Evolutionary conservation across 1,140 invertebrate genomes (phyloP), one percentile per base, ranked within the genome.

Genomic region (Nixonia krombeini): DNA sequence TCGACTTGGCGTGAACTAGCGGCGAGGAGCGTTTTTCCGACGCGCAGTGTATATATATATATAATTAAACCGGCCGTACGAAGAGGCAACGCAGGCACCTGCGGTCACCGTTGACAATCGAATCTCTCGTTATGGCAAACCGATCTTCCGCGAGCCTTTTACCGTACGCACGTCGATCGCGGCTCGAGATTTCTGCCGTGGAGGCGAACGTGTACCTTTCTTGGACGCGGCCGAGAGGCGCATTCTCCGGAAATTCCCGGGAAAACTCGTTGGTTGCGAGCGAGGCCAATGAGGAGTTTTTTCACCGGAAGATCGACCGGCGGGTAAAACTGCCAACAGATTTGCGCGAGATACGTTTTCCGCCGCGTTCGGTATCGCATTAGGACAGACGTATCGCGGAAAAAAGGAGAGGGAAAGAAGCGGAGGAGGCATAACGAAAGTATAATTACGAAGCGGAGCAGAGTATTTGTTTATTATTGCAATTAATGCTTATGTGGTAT

Each of bases 51-150:
- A 70, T 70, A 72, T n/a, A n/a, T n/a, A n/a, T n/a, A n/a, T n/a
- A n/a, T n/a, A n/a, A n/a, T 68, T 68, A 67, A 72, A 72, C 64
- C 61, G 56, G 55, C 69, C 12, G 53, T 53, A 72, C 62, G 63
- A 71, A 62, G 66, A 71, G 55, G 53, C 53, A 58, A 71, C 63
- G 59, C 63, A 67, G 64, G 70, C 63, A 68, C 70, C 70, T 72
- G 65, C 56, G 63, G 64, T 68, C 58, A 59, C 61, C 35, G 62
- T 69, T 70, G 70, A 69, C 70, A 69, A 72, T 72, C 70, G 70
- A 72, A 65, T 64, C 65, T 55, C 71, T 75, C 68, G 65, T 73
- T 75, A 75, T 71, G 71, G 73, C 62, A 75, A 73, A 68, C 61
- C 63, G 74, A 70, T 72, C 71, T 69, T 53, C 62, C 41, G 52